Evolutionary conservation across 1,140 invertebrate species (phyloP).

Genomic region (Drosophila pseudoananassae): DNA sequence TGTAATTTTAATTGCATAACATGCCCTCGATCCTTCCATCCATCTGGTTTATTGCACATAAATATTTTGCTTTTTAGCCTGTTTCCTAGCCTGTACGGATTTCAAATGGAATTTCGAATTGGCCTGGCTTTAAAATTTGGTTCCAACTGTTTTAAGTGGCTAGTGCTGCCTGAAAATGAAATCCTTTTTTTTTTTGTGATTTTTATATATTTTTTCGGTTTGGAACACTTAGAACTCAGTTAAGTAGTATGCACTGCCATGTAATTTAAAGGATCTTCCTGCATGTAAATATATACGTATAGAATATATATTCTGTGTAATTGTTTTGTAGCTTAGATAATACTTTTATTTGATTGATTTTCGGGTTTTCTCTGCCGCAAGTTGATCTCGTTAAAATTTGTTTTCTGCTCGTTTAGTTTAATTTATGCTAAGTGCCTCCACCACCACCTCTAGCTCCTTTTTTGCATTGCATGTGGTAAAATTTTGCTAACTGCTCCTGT

Average conservation of each 20-base stretch:
- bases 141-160: slow-evolving; percentile 42
- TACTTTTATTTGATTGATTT: slow-evolving; percentile 84
- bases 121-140: slow-evolving; percentile 35
- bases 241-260: slow-evolving; percentile 49
- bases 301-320: slow-evolving; percentile 48
- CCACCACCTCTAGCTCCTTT: slow-evolving; percentile 24
- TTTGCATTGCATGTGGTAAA: slow-evolving; percentile 49
- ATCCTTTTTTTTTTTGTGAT: background rate
- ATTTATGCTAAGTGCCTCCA: slow-evolving; percentile 58
- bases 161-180: slow-evolving; percentile 40
- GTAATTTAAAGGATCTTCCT: slow-evolving; percentile 26
- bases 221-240: slow-evolving; percentile 31
- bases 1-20: slow-evolving; percentile 77
- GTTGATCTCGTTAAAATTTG: slow-evolving; percentile 61
- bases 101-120: slow-evolving; percentile 3
- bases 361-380: slow-evolving; percentile 64
- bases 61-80: slow-evolving; percentile 37
- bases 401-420: slow-evolving; percentile 40
- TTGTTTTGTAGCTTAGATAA: slow-evolving; percentile 78
- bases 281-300: slow-evolving; percentile 49
- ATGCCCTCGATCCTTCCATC: slow-evolving; percentile 35
- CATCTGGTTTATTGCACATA: slow-evolving; percentile 70
- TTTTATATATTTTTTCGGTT: background rate
- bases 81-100: slow-evolving; percentile 11
- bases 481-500: slow-evolving; percentile 67